Evolutionary conservation across 2,888 invertebrate species (phyloP).

Genomic region (Brachynemurus nebulosus): DNA sequence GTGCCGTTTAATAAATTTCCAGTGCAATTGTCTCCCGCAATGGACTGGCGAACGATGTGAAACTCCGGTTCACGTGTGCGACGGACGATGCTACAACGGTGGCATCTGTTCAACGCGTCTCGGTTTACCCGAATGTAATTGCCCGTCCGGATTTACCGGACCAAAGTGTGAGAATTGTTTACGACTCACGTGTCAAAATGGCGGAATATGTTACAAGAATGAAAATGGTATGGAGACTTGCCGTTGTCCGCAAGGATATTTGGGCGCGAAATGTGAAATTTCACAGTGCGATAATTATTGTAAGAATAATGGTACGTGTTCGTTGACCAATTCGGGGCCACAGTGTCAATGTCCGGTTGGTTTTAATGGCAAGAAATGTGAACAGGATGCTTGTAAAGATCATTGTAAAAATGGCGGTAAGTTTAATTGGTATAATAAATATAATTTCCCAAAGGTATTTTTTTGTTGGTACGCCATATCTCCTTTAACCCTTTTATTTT

Average conservation of each 20-base stretch:
- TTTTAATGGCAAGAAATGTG: slow-evolving; percentile 43
- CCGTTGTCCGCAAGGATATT: slow-evolving; percentile 40
- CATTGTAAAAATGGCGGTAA: slow-evolving; percentile 45
- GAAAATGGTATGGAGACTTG: slow-evolving; percentile 33
- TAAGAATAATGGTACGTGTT: slow-evolving; percentile 28
- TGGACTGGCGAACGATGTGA: slow-evolving; percentile 55
- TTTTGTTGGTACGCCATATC: too few species aligned
- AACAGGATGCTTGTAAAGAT: slow-evolving; percentile 40
- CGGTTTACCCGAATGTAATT: slow-evolving; percentile 32
- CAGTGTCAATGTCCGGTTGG: slow-evolving; percentile 36
- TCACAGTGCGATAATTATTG: slow-evolving; percentile 32
- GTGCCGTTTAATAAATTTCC: slow-evolving; percentile 20
- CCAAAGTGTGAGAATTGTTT: slow-evolving; percentile 43
- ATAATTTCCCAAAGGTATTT: too few species aligned
- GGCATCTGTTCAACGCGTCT: slow-evolving; percentile 37
- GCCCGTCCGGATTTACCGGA: slow-evolving; percentile 38
- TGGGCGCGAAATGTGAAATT: slow-evolving; percentile 35
- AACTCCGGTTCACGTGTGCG: slow-evolving; percentile 40
- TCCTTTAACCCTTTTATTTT: too few species aligned
- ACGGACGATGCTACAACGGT: slow-evolving; percentile 42
- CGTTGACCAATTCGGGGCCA: slow-evolving; percentile 25
- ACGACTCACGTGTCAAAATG: slow-evolving; percentile 42
- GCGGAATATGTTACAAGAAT: slow-evolving; percentile 40
- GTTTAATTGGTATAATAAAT: too few species aligned
- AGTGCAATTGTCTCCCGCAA: slow-evolving; percentile 45